A percentile compares a stretch with the other conserved stretches of the same genome.
Conservation (phyloP, 2,797 vertebrate species). For the Gobio occitaniae region DNA sequence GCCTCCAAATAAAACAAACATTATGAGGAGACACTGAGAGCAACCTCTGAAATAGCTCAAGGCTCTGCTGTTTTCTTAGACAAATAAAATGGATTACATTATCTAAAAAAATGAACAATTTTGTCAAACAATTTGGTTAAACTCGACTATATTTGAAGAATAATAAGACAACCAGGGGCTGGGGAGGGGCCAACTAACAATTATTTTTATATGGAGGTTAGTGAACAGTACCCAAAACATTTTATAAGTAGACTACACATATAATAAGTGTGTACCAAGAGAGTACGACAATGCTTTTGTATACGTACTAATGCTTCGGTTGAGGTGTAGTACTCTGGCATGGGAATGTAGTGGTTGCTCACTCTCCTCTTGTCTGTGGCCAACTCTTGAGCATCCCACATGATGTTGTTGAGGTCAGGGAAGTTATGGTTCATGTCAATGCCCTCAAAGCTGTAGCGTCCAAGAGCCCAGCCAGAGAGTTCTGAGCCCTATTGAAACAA, state of each 20-base stretch:
- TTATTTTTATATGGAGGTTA: no score
- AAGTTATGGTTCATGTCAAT: slow-evolving; percentile 98
- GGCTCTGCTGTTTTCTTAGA: neutral
- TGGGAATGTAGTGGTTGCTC: slow-evolving; percentile 94
- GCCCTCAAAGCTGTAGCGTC: slow-evolving; percentile 89
- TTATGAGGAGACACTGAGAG: neutral
- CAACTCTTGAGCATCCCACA: slow-evolving; percentile 88
- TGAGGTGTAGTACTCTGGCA: slow-evolving; percentile 90
- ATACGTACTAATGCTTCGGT: slow-evolving; percentile 81
- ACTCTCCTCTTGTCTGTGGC: slow-evolving; percentile 80
- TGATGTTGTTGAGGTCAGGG: slow-evolving; percentile 91
- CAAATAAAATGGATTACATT: neutral
- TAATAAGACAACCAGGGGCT: neutral
- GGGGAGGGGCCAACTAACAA: neutral
- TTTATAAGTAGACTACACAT: neutral
- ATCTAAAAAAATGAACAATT: no score
- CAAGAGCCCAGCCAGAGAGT: slow-evolving; percentile 90
- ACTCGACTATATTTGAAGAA: neutral
- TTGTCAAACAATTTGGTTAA: no score
- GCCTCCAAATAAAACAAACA: slow-evolving; percentile 14
- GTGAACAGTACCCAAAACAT: neutral
- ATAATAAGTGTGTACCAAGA: neutral
- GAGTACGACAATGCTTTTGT: neutral
- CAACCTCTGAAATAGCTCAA: neutral
- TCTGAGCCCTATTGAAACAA: slow-evolving; percentile 86